Conservation (phyloP, 2,888 invertebrate genomes). For the Flexamia atlantica region DNA sequence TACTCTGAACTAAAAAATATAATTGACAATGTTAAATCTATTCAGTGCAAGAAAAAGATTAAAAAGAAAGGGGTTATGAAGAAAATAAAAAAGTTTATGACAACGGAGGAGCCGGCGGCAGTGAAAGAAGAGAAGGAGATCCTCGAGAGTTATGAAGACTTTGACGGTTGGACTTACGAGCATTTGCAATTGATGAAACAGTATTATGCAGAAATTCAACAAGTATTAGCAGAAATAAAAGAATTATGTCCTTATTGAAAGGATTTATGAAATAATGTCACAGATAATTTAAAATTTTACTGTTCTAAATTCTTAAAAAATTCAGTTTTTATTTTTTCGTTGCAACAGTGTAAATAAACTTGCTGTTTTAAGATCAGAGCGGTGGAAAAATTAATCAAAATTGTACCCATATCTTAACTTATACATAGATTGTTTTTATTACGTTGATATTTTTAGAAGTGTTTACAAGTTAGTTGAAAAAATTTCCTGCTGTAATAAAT, state of each 20-base stretch:
- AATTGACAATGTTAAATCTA: not conserved
- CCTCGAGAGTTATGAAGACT: constrained; percentile 2
- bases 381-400: no score
- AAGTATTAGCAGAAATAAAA: constrained; percentile 16
- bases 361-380: no score
- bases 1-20: constrained; percentile 1
- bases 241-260: not conserved
- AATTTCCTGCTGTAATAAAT: no score
- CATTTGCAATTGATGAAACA: constrained; percentile 39
- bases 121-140: not conserved
- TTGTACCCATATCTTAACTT: no score
- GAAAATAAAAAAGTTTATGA: constrained; percentile 33
- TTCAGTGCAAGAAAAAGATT: constrained; percentile 34
- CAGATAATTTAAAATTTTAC: not conserved
- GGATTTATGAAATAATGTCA: not conserved
- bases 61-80: constrained; percentile 36
- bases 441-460: no score
- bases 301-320: not conserved
- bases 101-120: constrained; percentile 5
- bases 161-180: constrained; percentile 37
- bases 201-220: constrained; percentile 43
- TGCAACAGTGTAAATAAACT: no score
- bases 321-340: no score
- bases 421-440: no score
- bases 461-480: no score